Evolutionary conservation across 1,140 invertebrate genomes (phyloP).

Genomic region (Aradophagus sp.): DNA sequence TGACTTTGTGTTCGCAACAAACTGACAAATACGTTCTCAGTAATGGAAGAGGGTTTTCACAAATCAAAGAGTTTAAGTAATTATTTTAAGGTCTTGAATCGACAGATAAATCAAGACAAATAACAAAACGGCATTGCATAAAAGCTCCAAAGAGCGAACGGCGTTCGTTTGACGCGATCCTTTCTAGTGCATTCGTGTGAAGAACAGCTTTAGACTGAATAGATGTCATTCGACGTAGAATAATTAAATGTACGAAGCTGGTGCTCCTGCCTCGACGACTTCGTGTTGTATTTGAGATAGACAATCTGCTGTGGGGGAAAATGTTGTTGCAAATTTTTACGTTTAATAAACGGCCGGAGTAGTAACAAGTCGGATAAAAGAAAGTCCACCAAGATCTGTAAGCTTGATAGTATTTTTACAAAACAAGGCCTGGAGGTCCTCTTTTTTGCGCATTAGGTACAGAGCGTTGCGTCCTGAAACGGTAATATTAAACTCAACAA

Average conservation of each 20-base stretch:
- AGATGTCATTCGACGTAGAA: conserved; percentile 34
- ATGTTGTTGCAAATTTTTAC: conserved; percentile 17
- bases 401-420: conserved; percentile 27
- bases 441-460: too few relatives aligned
- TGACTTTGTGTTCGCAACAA: too few relatives aligned
- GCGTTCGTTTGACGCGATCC: conserved; percentile 21
- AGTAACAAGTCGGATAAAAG: conserved; percentile 1
- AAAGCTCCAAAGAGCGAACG: not conserved
- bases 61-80: too few relatives aligned
- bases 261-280: conserved; percentile 13
- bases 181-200: conserved; percentile 26
- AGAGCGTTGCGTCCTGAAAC: not conserved
- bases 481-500: conserved; percentile 9
- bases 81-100: not conserved
- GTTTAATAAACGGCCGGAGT: conserved; percentile 10
- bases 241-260: conserved; percentile 17
- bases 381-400: conserved; percentile 3
- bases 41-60: too few relatives aligned
- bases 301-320: conserved; percentile 36
- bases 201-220: conserved; percentile 50
- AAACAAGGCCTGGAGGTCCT: not conserved
- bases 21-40: too few relatives aligned
- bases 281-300: conserved; percentile 21
- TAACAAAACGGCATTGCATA: not conserved
- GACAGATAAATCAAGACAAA: not conserved